These are phyloP conservation scores for Hydrotaea diabolus DNA, from an alignment of 2,888 invertebrate genomes.

Conservation along the genomic window DNA sequence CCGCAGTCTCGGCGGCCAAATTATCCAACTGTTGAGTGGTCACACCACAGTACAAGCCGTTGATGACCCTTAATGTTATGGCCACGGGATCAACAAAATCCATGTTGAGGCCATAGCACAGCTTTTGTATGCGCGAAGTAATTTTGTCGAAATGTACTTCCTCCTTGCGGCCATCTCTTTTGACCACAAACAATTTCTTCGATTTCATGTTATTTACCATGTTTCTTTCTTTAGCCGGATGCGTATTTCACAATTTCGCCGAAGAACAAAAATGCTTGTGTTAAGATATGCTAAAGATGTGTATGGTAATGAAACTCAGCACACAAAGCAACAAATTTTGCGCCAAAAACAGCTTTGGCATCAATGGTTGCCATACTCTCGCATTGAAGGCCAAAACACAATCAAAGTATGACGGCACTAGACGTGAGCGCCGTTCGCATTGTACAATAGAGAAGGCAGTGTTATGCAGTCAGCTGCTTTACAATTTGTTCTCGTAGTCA, in stretches of 20 bases:
- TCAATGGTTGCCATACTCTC: background rate
- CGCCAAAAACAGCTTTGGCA: slow-evolving; percentile 14
- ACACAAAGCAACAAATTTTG: background rate
- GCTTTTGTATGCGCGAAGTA: slow-evolving; percentile 95
- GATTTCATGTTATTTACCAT: slow-evolving; percentile 60
- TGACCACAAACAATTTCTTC: slow-evolving; percentile 81
- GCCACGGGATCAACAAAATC: slow-evolving; percentile 97
- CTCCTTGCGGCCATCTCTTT: slow-evolving; percentile 91
- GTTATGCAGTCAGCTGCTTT: too few species aligned
- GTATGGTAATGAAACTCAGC: background rate
- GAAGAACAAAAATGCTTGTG: background rate
- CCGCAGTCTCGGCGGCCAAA: slow-evolving; percentile 99
- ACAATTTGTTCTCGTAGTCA: too few species aligned
- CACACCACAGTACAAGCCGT: slow-evolving; percentile 96
- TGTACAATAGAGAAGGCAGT: too few species aligned
- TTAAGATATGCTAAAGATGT: background rate
- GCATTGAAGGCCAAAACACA: too few species aligned
- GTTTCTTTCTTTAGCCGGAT: background rate
- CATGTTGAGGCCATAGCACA: slow-evolving; percentile 97
- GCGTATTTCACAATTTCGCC: slow-evolving; percentile 7
- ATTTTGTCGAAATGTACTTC: slow-evolving; percentile 98
- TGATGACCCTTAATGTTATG: slow-evolving; percentile 95
- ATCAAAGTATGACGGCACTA: too few species aligned
- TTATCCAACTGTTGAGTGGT: slow-evolving; percentile 98
- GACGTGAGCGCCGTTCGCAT: too few species aligned